Evolutionary conservation across 1,140 invertebrate genomes (phyloP).

Genomic region (Zophobas morio): DNA sequence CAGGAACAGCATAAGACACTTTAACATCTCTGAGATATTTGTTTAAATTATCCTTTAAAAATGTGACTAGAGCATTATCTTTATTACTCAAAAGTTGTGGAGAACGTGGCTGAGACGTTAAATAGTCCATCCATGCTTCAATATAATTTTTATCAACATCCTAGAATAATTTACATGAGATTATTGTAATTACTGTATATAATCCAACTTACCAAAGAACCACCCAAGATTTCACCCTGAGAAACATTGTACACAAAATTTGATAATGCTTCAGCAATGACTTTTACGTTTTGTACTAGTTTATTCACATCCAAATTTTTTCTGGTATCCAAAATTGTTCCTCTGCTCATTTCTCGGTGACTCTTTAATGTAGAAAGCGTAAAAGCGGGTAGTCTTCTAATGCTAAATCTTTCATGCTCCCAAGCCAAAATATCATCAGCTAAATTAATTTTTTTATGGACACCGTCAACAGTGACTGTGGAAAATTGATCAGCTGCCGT

Average conservation of each 20-base stretch:
- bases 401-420: constrained; percentile 98
- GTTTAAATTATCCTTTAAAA: constrained; percentile 81
- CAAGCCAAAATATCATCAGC: constrained; percentile 93
- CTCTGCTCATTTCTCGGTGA: constrained; percentile 73
- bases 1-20: constrained; percentile 77
- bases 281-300: constrained; percentile 80
- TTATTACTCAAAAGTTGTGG: constrained; percentile 81
- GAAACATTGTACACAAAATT: constrained; percentile 89
- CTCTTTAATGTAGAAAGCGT: constrained; percentile 88
- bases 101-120: constrained; percentile 80
- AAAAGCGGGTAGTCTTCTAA: constrained; percentile 90
- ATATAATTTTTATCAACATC: constrained; percentile 80
- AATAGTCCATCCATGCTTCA: constrained; percentile 81
- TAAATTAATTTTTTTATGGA: constrained; percentile 99
- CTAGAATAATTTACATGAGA: constrained; percentile 68
- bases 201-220: constrained; percentile 75
- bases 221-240: constrained; percentile 77
- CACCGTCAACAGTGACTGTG: constrained; percentile 79
- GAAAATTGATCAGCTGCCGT: constrained; percentile 70
- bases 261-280: constrained; percentile 88
- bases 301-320: constrained; percentile 74
- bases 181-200: constrained; percentile 8
- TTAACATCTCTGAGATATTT: constrained; percentile 85
- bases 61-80: constrained; percentile 75
- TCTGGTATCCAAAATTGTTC: constrained; percentile 76